Evolutionary conservation across 2,888 invertebrate species (phyloP).

Genomic region (Pterobdella sp.): DNA sequence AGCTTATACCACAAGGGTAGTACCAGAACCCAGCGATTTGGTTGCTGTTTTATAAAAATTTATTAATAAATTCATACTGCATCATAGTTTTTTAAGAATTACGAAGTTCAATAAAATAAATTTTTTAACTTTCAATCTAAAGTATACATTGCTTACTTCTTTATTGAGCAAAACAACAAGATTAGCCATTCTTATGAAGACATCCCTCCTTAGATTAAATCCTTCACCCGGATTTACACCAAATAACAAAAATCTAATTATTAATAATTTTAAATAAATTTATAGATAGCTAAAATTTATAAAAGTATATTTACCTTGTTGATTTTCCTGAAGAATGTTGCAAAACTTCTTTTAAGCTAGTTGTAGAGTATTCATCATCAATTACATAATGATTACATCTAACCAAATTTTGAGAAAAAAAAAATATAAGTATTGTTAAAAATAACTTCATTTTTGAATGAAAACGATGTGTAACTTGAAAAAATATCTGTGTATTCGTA

Average conservation of each 20-base stretch:
- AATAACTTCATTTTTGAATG: no score
- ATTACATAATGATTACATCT: background rate
- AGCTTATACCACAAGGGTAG: slow-evolving; percentile 81
- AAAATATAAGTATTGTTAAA: background rate
- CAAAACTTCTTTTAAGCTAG: background rate
- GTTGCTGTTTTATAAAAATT: background rate
- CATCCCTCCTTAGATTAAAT: slow-evolving; percentile 89
- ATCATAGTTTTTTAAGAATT: background rate
- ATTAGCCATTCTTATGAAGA: slow-evolving; percentile 83
- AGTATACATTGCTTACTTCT: no score
- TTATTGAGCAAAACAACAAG: slow-evolving; percentile 64
- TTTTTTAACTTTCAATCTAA: no score
- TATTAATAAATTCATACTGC: background rate
- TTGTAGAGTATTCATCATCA: background rate
- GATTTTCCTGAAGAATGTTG: background rate
- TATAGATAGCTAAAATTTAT: background rate
- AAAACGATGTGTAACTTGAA: no score
- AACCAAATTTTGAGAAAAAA: background rate
- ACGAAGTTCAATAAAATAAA: no score
- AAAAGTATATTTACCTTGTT: background rate
- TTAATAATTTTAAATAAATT: background rate
- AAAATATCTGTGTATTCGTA: no score
- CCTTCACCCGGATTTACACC: slow-evolving; percentile 92
- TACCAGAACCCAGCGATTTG: slow-evolving; percentile 57
- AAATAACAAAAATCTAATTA: slow-evolving; percentile 68